Evolutionary conservation across 2,888 invertebrate genomes (phyloP), one percentile per base, ranked within the genome.

Genomic region (Drosophila recens): DNA sequence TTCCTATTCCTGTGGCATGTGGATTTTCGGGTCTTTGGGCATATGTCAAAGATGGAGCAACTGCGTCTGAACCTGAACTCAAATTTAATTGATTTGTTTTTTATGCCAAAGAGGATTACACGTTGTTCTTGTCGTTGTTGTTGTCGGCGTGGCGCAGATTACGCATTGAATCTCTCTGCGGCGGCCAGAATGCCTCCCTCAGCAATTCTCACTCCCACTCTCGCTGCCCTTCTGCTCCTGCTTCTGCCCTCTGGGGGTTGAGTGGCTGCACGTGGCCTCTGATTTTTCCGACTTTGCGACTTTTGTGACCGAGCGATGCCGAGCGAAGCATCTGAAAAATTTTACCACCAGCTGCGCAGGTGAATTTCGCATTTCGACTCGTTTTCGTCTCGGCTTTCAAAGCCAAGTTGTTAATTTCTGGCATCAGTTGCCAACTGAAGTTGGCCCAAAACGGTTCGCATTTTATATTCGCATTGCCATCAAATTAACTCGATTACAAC

Each of bases 61-160:
- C 67, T 72, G 61, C 51, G 56, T 53, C 58, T 58, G 51, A 20
- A 20, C 49, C 49, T 38, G 23, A 51, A 46, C 13, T 77, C 89
- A 80, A 89, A 89, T 87, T 87, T 92, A 92, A 92, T 92, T 92
- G 92, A 92, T 92, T 92, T 91, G 91, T 91, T 92, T 92, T 91
- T 91, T 91, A 91, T 91, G 90, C 90, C 91, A 91, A 88, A 88
- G 88, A 88, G 90, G 91, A 91, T 90, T 91, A 91, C 88, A 85
- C 76, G 77, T 87, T 71, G 84, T 86, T 17, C 1, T 17, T 17
- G 17, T 17, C 76, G 77, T 87, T 72, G 57, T 46, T 46, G 80
- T 86, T 71, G 84, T 86, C 74, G 57, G 57, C 57, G 80, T 86
- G 75, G 73, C 87, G 58, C 79, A 90, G 91, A 90, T 91, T 90